These are phyloP conservation scores for Caretta caretta DNA, from an alignment of 2,113 vertebrate genomes.

Conservation along the genomic window DNA sequence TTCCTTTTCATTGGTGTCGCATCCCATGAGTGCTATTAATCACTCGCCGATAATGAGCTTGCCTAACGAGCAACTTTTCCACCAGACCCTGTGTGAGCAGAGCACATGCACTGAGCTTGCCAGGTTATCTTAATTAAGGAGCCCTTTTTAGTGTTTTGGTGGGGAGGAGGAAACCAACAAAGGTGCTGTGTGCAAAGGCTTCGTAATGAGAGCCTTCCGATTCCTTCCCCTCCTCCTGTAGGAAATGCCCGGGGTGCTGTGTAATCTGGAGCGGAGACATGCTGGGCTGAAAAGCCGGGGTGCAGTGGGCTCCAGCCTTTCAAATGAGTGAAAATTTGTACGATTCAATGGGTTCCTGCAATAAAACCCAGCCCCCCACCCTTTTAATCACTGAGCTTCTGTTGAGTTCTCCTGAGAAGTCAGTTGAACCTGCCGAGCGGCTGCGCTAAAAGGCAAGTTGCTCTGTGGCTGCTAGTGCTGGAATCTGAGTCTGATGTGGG, in stretches of 20 bases:
- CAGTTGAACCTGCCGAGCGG: too few species aligned
- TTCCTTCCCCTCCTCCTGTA: neutral
- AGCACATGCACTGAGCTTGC: accelerated
- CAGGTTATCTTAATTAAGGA: neutral
- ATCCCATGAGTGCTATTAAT: neutral
- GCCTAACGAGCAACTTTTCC: neutral
- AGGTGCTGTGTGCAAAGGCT: neutral
- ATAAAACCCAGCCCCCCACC: neutral
- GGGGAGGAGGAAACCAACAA: neutral
- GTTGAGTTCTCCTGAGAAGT: neutral
- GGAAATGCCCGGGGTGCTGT: neutral
- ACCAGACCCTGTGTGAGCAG: neutral
- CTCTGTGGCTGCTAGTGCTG: neutral
- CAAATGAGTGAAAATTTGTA: neutral
- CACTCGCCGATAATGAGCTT: neutral
- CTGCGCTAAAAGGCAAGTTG: neutral
- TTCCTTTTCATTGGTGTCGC: neutral
- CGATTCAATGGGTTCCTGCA: neutral
- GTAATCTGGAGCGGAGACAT: neutral
- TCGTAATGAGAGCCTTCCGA: neutral
- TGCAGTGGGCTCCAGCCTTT: neutral
- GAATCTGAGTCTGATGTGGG: accelerated
- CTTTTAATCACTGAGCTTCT: neutral
- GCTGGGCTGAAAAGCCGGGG: neutral
- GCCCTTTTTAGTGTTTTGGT: neutral